Conservation (phyloP, 2,113 vertebrate genomes). For the Clarias macrocephalus region DNA sequence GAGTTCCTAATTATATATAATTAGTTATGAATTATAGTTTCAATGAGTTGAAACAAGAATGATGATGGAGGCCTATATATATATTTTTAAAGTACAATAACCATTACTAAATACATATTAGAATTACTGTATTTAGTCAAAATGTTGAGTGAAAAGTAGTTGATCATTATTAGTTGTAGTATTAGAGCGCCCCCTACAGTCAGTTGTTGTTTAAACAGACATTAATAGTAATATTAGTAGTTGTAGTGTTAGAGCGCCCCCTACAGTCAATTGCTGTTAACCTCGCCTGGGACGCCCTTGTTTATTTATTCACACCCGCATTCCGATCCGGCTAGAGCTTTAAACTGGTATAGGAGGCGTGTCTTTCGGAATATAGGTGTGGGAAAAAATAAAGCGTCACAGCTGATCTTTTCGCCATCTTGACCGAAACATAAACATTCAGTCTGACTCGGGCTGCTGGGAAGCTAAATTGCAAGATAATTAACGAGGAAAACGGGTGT, state of each 20-base stretch:
- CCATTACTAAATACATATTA: neutral
- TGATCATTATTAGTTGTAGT: neutral
- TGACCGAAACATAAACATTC: constrained; percentile 73
- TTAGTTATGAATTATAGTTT: neutral
- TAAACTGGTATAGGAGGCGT: neutral
- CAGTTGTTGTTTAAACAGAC: too few relatives aligned
- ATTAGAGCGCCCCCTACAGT: neutral
- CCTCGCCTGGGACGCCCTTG: too few relatives aligned
- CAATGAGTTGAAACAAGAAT: neutral
- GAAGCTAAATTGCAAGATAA: neutral
- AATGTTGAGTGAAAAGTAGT: neutral
- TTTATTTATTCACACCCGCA: neutral
- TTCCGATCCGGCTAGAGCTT: neutral
- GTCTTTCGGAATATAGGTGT: neutral
- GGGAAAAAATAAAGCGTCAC: constrained; percentile 43
- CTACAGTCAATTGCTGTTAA: neutral
- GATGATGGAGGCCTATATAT: neutral
- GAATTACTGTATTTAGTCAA: neutral
- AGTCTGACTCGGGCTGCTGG: neutral
- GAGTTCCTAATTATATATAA: neutral
- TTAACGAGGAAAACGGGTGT: too few relatives aligned
- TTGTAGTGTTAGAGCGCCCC: neutral
- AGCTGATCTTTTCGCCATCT: constrained; percentile 78
- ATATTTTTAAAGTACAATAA: neutral
- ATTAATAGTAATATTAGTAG: neutral